These are phyloP conservation scores for Probosciger aterrimus DNA, from an alignment of 2,113 vertebrate species.

Conservation along the genomic window DNA sequence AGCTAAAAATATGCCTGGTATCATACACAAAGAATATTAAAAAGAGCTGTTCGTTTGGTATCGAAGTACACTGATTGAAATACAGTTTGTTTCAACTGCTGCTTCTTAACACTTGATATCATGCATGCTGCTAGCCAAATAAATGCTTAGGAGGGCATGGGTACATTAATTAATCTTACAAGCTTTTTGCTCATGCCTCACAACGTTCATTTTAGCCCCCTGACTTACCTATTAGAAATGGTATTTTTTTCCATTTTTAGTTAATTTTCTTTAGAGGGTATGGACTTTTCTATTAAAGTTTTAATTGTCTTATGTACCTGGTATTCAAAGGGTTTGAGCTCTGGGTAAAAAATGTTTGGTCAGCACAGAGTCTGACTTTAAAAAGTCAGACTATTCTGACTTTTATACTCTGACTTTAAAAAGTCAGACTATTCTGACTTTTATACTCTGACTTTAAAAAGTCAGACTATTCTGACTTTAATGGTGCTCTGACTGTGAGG, in stretches of 20 bases:
- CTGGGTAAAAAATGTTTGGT: neutral
- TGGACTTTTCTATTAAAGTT: neutral
- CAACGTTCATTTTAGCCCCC: neutral
- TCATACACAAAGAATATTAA: neutral
- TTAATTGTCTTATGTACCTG: neutral
- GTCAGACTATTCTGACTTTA: neutral
- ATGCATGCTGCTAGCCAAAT: conserved; percentile 16
- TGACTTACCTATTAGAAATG: neutral
- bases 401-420: no score
- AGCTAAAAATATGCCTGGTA: neutral
- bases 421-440: no score
- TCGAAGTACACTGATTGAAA: neutral
- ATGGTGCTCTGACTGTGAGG: neutral
- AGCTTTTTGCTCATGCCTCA: neutral
- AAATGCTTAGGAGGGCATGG: conserved; percentile 31
- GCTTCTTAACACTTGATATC: conserved; percentile 29
- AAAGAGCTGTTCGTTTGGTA: neutral
- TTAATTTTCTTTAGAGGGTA: neutral
- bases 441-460: no score
- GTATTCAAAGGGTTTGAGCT: neutral
- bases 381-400: no score
- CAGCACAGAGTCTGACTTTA: fast-evolving
- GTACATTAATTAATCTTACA: neutral
- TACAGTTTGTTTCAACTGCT: conserved; percentile 6
- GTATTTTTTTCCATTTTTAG: neutral